phyloP scores from a whole-genome alignment of 2,888 invertebrate genomes.

The Drosophila anomalata region DNA sequence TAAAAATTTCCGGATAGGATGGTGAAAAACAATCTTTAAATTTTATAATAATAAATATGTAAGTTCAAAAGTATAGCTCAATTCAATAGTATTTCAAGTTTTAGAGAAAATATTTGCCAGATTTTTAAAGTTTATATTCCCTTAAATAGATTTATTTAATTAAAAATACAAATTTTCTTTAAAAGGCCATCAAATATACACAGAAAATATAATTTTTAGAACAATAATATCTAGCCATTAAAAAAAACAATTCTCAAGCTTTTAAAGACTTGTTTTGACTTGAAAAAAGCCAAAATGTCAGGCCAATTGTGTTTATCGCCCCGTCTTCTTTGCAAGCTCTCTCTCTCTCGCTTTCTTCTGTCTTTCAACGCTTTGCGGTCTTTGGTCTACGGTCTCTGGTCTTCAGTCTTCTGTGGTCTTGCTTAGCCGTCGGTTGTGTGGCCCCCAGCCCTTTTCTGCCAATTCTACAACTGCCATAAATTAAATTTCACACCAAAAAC shows the following conservation, averaged over 20 bases:
- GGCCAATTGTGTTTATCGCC: not conserved
- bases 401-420: constrained; percentile 19
- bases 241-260: not conserved
- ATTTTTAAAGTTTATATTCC: no score
- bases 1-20: no score
- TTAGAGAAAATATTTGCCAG: no score
- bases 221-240: no score
- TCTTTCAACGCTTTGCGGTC: constrained; percentile 1
- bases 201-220: no score
- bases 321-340: not conserved
- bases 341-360: constrained; percentile 23
- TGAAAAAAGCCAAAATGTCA: not conserved
- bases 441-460: not conserved
- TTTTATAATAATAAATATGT: no score
- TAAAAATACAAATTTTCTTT: no score
- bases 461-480: not conserved
- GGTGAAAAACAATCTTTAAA: no score
- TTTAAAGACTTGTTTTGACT: not conserved
- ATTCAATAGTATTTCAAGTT: no score
- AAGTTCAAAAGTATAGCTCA: no score
- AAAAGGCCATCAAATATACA: no score
- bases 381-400: constrained; percentile 11
- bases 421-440: constrained; percentile 18
- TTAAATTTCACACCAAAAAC: not conserved
- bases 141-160: no score